These are phyloP conservation scores for Carduelis carduelis DNA, from an alignment of 2,797 vertebrate genomes.

Conservation along the genomic window DNA sequence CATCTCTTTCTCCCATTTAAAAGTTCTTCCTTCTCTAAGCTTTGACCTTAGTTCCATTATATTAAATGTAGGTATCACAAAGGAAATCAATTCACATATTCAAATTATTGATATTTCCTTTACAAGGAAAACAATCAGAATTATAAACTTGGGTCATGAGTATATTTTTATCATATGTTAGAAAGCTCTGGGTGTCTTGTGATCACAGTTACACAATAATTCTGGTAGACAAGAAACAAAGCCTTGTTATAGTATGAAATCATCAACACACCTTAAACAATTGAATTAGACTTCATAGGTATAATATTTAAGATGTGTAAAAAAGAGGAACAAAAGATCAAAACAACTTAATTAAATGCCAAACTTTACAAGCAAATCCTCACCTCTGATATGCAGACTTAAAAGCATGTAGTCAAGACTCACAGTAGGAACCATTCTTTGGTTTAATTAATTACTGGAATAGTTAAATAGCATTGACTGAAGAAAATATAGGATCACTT, in stretches of 20 bases:
- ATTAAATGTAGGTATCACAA: background rate
- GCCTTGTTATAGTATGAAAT: constrained; percentile 34
- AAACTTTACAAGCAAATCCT: constrained; percentile 52
- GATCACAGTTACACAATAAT: constrained; percentile 52
- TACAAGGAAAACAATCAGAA: constrained; percentile 1
- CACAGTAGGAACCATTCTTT: constrained; percentile 44
- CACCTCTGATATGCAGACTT: constrained; percentile 7
- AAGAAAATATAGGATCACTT: constrained; percentile 54
- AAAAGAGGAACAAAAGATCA: constrained; percentile 65
- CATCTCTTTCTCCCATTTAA: background rate
- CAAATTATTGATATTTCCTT: background rate
- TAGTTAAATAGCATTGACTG: constrained; percentile 59
- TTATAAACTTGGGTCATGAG: background rate
- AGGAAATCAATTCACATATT: background rate
- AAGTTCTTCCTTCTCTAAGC: background rate
- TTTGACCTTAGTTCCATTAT: background rate
- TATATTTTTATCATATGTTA: background rate
- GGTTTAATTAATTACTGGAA: constrained; percentile 70
- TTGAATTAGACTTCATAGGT: constrained; percentile 46
- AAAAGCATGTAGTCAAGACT: constrained; percentile 36
- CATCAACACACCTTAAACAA: constrained; percentile 48
- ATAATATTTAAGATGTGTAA: constrained; percentile 62
- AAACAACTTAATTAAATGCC: constrained; percentile 69
- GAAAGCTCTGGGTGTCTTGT: constrained; percentile 24
- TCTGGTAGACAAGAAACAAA: constrained; percentile 19